Evolutionary conservation across 2,888 invertebrate genomes (phyloP).

Genomic region (Oscheius sp.): DNA sequence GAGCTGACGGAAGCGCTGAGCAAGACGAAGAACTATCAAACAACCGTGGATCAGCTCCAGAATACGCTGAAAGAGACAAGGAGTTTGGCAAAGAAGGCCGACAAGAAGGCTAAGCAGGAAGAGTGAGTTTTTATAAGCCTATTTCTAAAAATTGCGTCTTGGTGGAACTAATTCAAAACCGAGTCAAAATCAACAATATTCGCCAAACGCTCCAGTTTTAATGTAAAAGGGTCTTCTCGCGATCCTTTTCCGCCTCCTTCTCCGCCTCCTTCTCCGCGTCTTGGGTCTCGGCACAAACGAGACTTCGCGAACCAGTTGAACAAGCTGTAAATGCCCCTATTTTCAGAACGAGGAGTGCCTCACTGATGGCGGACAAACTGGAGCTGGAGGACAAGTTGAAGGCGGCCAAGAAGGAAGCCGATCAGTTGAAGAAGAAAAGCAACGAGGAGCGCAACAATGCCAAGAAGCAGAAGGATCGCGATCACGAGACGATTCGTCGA

Average conservation of each 20-base stretch:
- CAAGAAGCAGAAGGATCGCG: slow-evolving; percentile 51
- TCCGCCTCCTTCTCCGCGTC: too few relatives aligned
- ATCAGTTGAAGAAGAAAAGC: slow-evolving; percentile 57
- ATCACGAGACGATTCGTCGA: slow-evolving; percentile 36
- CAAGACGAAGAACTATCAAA: slow-evolving; percentile 34
- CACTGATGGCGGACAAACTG: slow-evolving; percentile 43
- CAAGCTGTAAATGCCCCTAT: too few relatives aligned
- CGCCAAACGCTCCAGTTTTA: too few relatives aligned
- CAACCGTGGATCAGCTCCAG: slow-evolving; percentile 34
- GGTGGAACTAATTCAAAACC: too few relatives aligned
- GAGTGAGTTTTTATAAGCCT: slow-evolving; percentile 39
- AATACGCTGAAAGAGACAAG: slow-evolving; percentile 52
- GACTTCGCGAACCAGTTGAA: too few relatives aligned
- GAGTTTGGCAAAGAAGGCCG: slow-evolving; percentile 51
- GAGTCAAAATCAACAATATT: too few relatives aligned
- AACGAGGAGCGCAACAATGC: slow-evolving; percentile 52
- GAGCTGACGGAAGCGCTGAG: slow-evolving; percentile 25
- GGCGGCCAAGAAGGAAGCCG: slow-evolving; percentile 49
- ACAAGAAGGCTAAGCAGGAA: slow-evolving; percentile 54
- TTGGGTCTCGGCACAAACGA: too few relatives aligned
- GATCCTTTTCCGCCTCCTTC: too few relatives aligned
- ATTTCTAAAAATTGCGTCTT: slow-evolving; percentile 9
- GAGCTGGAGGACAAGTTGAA: slow-evolving; percentile 58
- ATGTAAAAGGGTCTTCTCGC: too few relatives aligned
- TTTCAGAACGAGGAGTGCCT: slow-evolving; percentile 40